A percentile compares a stretch with the other conserved stretches of the same genome.
phyloP scores from a whole-genome alignment of 2,888 invertebrate species.

The Cerceris rybyensis region DNA sequence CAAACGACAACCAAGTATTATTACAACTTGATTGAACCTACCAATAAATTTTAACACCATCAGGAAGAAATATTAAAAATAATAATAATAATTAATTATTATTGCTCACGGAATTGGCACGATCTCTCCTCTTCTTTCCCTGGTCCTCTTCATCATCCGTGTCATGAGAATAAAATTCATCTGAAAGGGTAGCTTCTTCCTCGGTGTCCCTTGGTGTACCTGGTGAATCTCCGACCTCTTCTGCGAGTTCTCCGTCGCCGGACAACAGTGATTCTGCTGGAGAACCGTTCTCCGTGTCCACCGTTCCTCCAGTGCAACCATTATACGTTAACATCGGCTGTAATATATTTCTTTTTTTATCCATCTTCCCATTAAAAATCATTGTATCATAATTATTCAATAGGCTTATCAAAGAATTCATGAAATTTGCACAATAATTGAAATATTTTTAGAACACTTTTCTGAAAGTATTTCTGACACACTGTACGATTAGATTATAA shows the following conservation, averaged over 20 bases:
- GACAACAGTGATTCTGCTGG: conserved; percentile 76
- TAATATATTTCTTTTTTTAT: conserved; percentile 32
- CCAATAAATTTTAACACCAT: too few species aligned
- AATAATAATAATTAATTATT: not conserved
- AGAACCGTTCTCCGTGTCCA: conserved; percentile 74
- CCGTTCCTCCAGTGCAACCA: conserved; percentile 57
- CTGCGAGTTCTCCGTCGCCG: conserved; percentile 75
- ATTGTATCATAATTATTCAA: too few species aligned
- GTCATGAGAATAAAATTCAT: conserved; percentile 90
- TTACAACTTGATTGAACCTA: too few species aligned
- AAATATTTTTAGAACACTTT: too few species aligned
- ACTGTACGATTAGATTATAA: conserved; percentile 13
- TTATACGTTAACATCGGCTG: conserved; percentile 77
- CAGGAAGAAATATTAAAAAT: too few species aligned
- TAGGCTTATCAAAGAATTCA: not conserved
- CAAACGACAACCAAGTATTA: too few species aligned
- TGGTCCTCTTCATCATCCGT: conserved; percentile 89
- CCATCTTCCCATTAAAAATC: not conserved
- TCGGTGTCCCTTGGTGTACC: conserved; percentile 81
- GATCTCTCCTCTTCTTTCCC: conserved; percentile 75
- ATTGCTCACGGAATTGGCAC: conserved; percentile 67
- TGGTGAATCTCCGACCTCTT: conserved; percentile 76
- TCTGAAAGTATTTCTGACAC: not conserved
- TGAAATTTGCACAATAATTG: not conserved
- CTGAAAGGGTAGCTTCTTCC: conserved; percentile 85